These are phyloP conservation scores for Oreohelix idahoensis DNA, from an alignment of 1,140 invertebrate genomes.

Conservation along the genomic window DNA sequence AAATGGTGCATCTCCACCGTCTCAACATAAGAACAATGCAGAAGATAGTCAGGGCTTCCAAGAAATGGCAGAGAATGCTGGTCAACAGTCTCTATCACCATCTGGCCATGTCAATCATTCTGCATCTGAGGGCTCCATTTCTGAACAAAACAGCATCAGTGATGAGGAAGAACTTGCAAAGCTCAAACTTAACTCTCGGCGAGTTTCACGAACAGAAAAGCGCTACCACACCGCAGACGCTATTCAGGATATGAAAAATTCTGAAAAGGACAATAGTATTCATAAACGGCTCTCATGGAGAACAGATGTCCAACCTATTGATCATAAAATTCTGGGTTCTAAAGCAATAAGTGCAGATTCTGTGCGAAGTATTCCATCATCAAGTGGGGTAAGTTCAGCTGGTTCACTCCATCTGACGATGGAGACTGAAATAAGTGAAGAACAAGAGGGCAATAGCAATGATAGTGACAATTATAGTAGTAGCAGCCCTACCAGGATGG, in stretches of 20 bases:
- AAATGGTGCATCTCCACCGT: background rate
- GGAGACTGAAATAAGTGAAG: conserved; percentile 69
- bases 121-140: conserved; percentile 25
- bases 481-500: background rate
- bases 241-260: conserved; percentile 79
- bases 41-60: background rate
- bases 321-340: conserved; percentile 51
- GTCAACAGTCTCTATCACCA: conserved; percentile 34
- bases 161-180: conserved; percentile 62
- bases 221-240: conserved; percentile 80
- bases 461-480: background rate
- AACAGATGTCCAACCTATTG: conserved; percentile 61
- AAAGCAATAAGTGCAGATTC: conserved; percentile 73
- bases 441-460: conserved; percentile 38
- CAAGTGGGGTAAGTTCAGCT: conserved; percentile 76
- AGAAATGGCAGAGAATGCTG: background rate
- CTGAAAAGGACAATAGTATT: conserved; percentile 76
- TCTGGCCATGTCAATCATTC: background rate
- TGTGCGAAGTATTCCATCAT: conserved; percentile 72
- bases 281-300: conserved; percentile 82
- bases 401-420: conserved; percentile 74
- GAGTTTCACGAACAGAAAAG: conserved; percentile 75
- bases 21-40: background rate
- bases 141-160: conserved; percentile 32
- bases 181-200: conserved; percentile 70